Conservation (phyloP, 1,140 invertebrate genomes). For the Asbolus verrucosus region DNA sequence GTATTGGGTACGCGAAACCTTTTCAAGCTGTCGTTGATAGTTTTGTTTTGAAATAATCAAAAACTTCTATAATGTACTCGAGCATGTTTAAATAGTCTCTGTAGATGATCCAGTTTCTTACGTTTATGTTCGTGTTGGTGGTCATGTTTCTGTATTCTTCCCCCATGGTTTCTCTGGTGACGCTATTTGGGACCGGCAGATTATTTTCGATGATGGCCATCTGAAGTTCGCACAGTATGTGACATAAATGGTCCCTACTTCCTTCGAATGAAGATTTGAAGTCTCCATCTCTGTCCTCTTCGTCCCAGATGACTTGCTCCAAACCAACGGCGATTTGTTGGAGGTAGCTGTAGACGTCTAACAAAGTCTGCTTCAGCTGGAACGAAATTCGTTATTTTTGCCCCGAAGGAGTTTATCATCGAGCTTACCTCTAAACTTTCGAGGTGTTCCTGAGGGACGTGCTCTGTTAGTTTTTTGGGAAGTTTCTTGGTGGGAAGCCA, state of each 20-base stretch:
- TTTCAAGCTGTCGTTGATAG: neutral
- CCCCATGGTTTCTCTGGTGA: slow-evolving; percentile 71
- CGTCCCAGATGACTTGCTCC: slow-evolving; percentile 76
- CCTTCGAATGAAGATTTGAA: slow-evolving; percentile 71
- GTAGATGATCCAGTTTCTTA: slow-evolving; percentile 76
- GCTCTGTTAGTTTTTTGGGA: slow-evolving; percentile 68
- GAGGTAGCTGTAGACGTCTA: slow-evolving; percentile 71
- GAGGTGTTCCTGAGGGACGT: slow-evolving; percentile 64
- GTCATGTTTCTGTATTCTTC: slow-evolving; percentile 63
- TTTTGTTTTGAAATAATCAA: slow-evolving; percentile 58
- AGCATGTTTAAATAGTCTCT: slow-evolving; percentile 76
- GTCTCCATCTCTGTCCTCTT: slow-evolving; percentile 66
- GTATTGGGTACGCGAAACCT: neutral
- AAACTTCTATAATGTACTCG: slow-evolving; percentile 71
- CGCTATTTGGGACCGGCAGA: slow-evolving; percentile 66
- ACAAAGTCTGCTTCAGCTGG: slow-evolving; percentile 70
- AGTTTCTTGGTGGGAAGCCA: slow-evolving; percentile 69
- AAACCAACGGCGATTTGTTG: slow-evolving; percentile 76
- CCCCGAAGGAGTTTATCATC: neutral
- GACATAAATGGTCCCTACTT: slow-evolving; percentile 70
- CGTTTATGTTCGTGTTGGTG: slow-evolving; percentile 65
- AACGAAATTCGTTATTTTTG: no score
- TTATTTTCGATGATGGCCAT: slow-evolving; percentile 70
- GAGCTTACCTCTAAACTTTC: slow-evolving; percentile 66
- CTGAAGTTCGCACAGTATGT: slow-evolving; percentile 70